Evolutionary conservation across 2,888 invertebrate genomes (phyloP).

Genomic region (Mesorhabditis belari): DNA sequence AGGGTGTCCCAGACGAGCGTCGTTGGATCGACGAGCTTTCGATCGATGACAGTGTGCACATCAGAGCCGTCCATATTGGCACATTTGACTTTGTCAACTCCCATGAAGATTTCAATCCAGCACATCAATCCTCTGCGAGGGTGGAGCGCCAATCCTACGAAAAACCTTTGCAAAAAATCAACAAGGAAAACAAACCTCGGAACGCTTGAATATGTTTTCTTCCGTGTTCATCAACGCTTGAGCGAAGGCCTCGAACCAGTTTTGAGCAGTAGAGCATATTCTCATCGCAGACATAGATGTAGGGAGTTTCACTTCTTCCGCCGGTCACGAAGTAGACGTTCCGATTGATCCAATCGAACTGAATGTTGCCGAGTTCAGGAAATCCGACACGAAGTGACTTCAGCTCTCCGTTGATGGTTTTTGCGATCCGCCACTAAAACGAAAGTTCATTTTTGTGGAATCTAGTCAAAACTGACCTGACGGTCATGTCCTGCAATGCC

Average conservation of each 20-base stretch:
- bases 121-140: constrained; percentile 21
- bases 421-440: not conserved
- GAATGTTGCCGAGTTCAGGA: not conserved
- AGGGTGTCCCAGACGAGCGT: constrained; percentile 30
- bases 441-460: not conserved
- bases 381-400: not conserved
- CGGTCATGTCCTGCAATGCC: not conserved
- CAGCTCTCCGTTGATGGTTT: not conserved
- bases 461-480: not conserved
- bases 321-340: not conserved
- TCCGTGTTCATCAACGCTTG: not conserved
- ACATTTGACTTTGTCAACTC: constrained; percentile 78
- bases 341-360: not conserved
- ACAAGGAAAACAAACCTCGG: no score
- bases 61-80: constrained; percentile 91
- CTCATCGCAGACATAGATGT: not conserved
- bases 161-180: not conserved
- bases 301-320: not conserved
- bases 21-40: constrained; percentile 24
- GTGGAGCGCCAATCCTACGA: constrained; percentile 33
- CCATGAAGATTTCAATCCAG: constrained; percentile 48
- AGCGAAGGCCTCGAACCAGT: not conserved
- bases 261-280: not conserved
- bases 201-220: no score
- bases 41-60: constrained; percentile 45